phyloP scores from a whole-genome alignment of 2,888 invertebrate species.

The Mimumesa dahlbomi region DNA sequence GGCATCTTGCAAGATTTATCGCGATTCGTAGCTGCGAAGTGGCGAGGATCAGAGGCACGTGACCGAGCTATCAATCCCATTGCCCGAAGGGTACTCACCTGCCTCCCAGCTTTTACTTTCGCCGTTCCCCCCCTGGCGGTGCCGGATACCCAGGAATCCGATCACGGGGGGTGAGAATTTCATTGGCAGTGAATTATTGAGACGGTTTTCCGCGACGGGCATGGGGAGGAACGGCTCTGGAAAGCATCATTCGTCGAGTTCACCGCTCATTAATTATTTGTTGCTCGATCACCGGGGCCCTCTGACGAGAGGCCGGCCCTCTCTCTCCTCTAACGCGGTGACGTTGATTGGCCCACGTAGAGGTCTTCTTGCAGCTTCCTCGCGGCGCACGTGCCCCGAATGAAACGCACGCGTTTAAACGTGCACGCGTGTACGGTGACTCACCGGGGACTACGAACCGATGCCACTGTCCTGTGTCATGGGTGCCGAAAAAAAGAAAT shows the following conservation, averaged over 20 bases:
- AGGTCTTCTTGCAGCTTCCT: constrained; percentile 42
- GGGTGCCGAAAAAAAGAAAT: too few species aligned
- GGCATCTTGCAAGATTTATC: constrained; percentile 65
- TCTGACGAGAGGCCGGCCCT: background rate
- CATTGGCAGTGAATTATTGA: constrained; percentile 50
- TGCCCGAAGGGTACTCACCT: constrained; percentile 12
- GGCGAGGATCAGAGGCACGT: constrained; percentile 66
- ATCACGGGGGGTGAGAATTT: constrained; percentile 24
- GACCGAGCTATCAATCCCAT: constrained; percentile 68
- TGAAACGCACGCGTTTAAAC: constrained; percentile 35
- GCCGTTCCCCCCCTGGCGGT: background rate
- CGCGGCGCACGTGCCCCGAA: constrained; percentile 54
- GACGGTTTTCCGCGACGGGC: background rate
- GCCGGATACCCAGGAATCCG: constrained; percentile 26
- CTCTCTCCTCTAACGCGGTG: constrained; percentile 21
- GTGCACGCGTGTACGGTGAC: constrained; percentile 31
- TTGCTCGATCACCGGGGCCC: constrained; percentile 48
- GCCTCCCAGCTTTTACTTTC: constrained; percentile 30
- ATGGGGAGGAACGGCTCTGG: background rate
- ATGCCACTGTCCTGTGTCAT: background rate
- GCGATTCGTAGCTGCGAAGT: constrained; percentile 55
- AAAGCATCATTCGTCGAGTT: constrained; percentile 20
- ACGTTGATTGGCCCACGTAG: constrained; percentile 22
- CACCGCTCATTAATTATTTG: constrained; percentile 59
- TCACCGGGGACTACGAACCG: constrained; percentile 36